phyloP scores from a whole-genome alignment of 2,797 vertebrate species.

The Poecilia wingei region DNA sequence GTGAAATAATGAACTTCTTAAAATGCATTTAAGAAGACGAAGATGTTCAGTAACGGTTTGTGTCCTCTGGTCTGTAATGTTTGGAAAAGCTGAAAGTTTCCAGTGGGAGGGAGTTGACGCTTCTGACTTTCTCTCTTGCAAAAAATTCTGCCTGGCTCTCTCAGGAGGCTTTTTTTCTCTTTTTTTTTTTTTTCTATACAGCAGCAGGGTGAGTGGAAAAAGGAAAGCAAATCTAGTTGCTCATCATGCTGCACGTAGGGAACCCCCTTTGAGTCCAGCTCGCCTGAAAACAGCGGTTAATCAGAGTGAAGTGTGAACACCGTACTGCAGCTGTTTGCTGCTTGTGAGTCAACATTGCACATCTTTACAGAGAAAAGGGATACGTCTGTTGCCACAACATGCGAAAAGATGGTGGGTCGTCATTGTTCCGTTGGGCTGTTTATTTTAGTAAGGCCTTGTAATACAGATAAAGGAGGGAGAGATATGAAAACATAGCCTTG shows the following conservation, averaged over 20 bases:
- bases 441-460: conserved; percentile 15
- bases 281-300: conserved; percentile 52
- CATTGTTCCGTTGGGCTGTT: conserved; percentile 35
- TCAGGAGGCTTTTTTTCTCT: conserved; percentile 1
- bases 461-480: conserved; percentile 29
- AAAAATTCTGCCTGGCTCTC: background rate
- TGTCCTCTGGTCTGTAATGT: conserved; percentile 34
- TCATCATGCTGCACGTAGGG: conserved; percentile 41
- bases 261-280: conserved; percentile 62
- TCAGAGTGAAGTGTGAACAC: conserved; percentile 48
- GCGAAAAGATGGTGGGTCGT: conserved; percentile 46
- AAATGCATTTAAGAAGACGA: background rate
- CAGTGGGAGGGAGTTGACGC: conserved; percentile 47
- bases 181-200: conserved; percentile 17
- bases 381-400: conserved; percentile 65
- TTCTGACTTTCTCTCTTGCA: conserved; percentile 16
- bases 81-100: conserved; percentile 57
- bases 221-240: conserved; percentile 29
- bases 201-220: conserved; percentile 26
- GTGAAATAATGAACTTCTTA: conserved; percentile 18
- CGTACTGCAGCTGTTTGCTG: conserved; percentile 56
- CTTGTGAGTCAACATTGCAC: conserved; percentile 61
- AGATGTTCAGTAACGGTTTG: background rate
- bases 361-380: conserved; percentile 19
- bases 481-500: conserved; percentile 9